Evolutionary conservation across 2,888 invertebrate genomes (phyloP).

Genomic region (Nipponacmea schrenckii): DNA sequence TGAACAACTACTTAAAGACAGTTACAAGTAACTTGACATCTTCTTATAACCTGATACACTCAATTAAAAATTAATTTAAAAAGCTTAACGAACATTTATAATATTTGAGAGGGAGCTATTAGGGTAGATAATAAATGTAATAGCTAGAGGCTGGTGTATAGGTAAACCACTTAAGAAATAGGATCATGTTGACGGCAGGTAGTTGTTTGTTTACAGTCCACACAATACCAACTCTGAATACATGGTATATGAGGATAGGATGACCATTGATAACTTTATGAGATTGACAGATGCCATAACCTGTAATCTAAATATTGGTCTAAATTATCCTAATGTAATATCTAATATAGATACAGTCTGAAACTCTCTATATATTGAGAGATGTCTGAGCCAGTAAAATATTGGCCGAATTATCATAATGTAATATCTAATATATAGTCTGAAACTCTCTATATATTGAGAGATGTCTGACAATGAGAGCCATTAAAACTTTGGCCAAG

Average conservation of each 20-base stretch:
- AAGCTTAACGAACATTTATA: not conserved
- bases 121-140: not conserved
- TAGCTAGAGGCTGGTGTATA: constrained; percentile 7
- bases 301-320: not conserved
- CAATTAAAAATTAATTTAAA: constrained; percentile 6
- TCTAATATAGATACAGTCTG: not conserved
- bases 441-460: too few species aligned
- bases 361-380: too few species aligned
- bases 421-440: too few species aligned
- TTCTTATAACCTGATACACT: not conserved
- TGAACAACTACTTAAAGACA: too few species aligned
- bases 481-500: too few species aligned
- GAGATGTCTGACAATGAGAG: too few species aligned
- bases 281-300: constrained; percentile 6
- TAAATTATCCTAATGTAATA: constrained; percentile 3
- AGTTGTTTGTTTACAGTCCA: not conserved
- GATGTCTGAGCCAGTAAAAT: too few species aligned
- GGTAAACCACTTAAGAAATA: not conserved
- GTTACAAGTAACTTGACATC: too few species aligned
- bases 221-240: not conserved
- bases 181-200: constrained; percentile 1
- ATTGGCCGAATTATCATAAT: too few species aligned
- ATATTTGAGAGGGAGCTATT: not conserved
- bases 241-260: not conserved
- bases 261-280: not conserved